Conservation (phyloP, 1,140 invertebrate species). For the Mesaphorura yosii region DNA sequence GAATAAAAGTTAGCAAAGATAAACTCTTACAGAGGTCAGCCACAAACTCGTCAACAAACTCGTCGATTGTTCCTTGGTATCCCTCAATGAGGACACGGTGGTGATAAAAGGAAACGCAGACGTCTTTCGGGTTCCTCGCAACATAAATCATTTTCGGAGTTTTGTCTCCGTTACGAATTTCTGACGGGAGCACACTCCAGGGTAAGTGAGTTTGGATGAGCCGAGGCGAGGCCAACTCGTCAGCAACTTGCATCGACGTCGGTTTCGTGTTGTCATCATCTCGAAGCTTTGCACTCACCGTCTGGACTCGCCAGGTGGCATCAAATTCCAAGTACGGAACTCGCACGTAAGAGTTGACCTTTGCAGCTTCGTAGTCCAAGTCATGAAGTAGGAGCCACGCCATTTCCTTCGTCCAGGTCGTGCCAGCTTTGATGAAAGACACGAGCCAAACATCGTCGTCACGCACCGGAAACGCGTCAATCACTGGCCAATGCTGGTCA, state of each 20-base stretch:
- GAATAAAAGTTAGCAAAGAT: background rate
- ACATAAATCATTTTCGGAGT: constrained; percentile 61
- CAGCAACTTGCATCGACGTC: constrained; percentile 26
- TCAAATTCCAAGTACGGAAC: constrained; percentile 38
- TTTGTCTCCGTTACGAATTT: constrained; percentile 42
- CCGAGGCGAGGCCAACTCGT: constrained; percentile 35
- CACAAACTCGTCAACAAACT: constrained; percentile 28
- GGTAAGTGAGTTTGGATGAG: constrained; percentile 72
- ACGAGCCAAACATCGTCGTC: constrained; percentile 66
- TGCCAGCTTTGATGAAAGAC: constrained; percentile 66
- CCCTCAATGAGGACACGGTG: constrained; percentile 59
- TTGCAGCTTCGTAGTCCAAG: constrained; percentile 41
- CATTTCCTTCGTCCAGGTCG: constrained; percentile 51
- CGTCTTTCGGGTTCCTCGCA: constrained; percentile 84
- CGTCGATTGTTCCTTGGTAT: constrained; percentile 50
- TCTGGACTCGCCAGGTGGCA: constrained; percentile 7
- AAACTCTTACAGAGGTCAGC: constrained; percentile 8
- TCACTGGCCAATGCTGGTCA: constrained; percentile 30
- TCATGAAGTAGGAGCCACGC: constrained; percentile 44
- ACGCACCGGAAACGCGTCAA: constrained; percentile 39
- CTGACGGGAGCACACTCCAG: constrained; percentile 53
- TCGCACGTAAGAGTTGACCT: constrained; percentile 32
- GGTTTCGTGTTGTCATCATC: background rate
- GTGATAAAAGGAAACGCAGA: constrained; percentile 82
- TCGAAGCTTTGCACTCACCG: background rate